Base-by-base conservation (phyloP, 1,140 invertebrate species). In the Drosophila carrolli region DNA sequence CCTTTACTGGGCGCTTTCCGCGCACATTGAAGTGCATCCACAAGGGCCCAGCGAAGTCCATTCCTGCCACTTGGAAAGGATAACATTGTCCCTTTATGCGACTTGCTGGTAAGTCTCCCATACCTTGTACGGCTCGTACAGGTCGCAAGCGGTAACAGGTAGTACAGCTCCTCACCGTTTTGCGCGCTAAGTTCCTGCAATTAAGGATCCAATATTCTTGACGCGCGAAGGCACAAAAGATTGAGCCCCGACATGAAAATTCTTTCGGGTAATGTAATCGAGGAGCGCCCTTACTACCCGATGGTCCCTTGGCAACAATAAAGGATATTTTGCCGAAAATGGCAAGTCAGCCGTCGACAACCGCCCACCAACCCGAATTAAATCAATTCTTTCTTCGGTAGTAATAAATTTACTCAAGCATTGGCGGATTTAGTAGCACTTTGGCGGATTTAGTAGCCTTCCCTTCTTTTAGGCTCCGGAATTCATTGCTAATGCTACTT, bases 291-390 rank as follows among this genome's bases (percentile, higher is more conserved):
- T 13, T 40, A 40, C 38, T 1, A 40, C 4, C 11, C 38, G 11
- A 40, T 40, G 10, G 38, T n/a, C 11, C 5, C 10, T 40, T n/a
- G 38, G 38, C 38, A 40, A 40, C 38, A 40, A 40, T 40, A 40
- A 5, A 40, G 38, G 38, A 40, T 40, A 13, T 40, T 40, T 40
- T 5, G n/a, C 11, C 38, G 38, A 40, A 40, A 40, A 40, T 40
- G 38, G 38, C 38, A 13, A 11, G 11, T 40, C 38, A 40, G 38
- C 38, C 38, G n/a, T 40, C 11, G 38, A 40, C 38, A 40, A 40
- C 38, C 7, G 41, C 41, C 41, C 41, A 43, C n/a, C 41, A 43
- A 43, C 38, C 11, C 38, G 38, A 40, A 40, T 43, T 43, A 43
- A 43, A 43, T 43, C 41, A n/a, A 43, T 43, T 43, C 41, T 7